Evolutionary conservation across 1,140 invertebrate genomes (phyloP).

Genomic region (Harpegnathos saltator): DNA sequence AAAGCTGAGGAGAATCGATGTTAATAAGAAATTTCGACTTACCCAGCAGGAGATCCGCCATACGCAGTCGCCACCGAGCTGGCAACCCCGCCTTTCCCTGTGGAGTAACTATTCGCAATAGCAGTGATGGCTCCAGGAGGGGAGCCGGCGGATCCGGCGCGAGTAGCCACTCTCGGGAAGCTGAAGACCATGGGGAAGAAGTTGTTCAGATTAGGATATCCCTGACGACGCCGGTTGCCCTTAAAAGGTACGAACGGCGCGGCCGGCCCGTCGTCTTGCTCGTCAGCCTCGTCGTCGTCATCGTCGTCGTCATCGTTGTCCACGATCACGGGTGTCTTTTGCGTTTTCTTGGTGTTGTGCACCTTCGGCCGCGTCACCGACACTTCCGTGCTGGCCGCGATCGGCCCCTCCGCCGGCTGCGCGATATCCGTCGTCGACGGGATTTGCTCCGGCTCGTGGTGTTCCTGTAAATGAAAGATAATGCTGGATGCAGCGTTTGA

Average conservation of each 20-base stretch:
- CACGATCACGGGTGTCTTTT: slow-evolving; percentile 66
- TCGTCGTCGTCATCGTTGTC: slow-evolving; percentile 65
- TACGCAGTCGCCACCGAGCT: slow-evolving; percentile 86
- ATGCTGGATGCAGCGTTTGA: neutral
- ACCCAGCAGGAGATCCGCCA: slow-evolving; percentile 81
- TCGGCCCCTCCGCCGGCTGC: slow-evolving; percentile 57
- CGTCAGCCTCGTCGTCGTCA: slow-evolving; percentile 76
- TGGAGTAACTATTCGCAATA: slow-evolving; percentile 87
- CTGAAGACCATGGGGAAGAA: slow-evolving; percentile 84
- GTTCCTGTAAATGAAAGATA: slow-evolving; percentile 10
- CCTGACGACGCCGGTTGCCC: slow-evolving; percentile 71
- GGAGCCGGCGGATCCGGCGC: slow-evolving; percentile 72
- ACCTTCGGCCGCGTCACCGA: slow-evolving; percentile 63
- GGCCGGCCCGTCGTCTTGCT: slow-evolving; percentile 73
- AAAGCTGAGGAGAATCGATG: too few species aligned
- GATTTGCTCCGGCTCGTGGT: slow-evolving; percentile 49
- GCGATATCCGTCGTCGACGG: slow-evolving; percentile 61
- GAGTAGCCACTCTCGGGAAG: slow-evolving; percentile 75
- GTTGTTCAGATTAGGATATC: slow-evolving; percentile 79
- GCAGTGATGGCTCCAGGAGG: slow-evolving; percentile 83
- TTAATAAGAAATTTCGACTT: neutral
- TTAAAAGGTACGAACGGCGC: slow-evolving; percentile 75
- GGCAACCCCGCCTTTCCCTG: slow-evolving; percentile 85
- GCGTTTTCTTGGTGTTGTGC: slow-evolving; percentile 66
- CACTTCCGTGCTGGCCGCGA: slow-evolving; percentile 37